Evolutionary conservation across 1,140 invertebrate genomes (phyloP), one percentile per base, ranked within the genome.

Genomic region (Drosophila arawakana): DNA sequence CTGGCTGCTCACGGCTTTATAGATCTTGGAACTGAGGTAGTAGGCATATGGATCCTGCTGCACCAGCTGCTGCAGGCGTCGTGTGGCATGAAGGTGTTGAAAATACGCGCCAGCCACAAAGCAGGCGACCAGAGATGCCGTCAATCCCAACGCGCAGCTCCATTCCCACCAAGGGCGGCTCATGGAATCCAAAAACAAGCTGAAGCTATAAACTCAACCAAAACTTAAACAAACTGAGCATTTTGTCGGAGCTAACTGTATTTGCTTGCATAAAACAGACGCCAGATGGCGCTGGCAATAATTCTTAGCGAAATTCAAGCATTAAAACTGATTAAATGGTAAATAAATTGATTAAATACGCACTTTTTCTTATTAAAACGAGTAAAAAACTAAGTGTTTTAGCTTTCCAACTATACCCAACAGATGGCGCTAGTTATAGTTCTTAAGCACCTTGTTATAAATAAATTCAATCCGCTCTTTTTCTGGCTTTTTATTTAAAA

Each of bases 1-100:
- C 7, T 8, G 37, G 57, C 2, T 3, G 3, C 59, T 62, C 79
- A 91, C 90, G 58, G 65, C 75, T 15, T 74, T 18, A 41, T 69
- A 73, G 46, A 91, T 70, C 57, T 90, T 85, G 5, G 70, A 54
- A 60, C 90, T 80, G 11, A 91, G 61, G 39, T 83, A 86, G 69
- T 79, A 86, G 58, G 77, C 90, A 60, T 91, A 91, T 5, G 85
- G 81, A 91, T 91, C 78, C 5, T 59, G 70, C 60, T 79, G 58
- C 15, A 83, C 57, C 25, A 91, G 21, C 30, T 81, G 25, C 18
- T 79, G 52, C 35, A 89, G 34, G 0, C 59, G 52, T 8, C 60
- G 62, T 5, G 34, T 61, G 10, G 85, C 74, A 59, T 85, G 59
- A 0, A 11, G n/a, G 25, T 90, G 85, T n/a, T 89, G 85, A 37